phyloP scores from a whole-genome alignment of 2,797 vertebrate genomes.

The Toxotes lorentzi region DNA sequence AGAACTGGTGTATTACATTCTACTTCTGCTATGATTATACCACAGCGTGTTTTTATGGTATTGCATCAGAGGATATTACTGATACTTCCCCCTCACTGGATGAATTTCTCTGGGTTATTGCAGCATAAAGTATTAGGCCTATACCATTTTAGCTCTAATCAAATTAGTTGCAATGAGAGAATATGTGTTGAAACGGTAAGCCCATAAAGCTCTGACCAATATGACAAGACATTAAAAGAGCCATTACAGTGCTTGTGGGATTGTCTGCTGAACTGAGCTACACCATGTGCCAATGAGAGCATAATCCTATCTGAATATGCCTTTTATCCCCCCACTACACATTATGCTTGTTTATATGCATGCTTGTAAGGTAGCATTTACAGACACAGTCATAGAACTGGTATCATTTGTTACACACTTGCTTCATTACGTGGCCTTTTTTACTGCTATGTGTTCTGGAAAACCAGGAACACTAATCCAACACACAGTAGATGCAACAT shows the following conservation, averaged over 20 bases:
- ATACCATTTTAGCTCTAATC: constrained; percentile 52
- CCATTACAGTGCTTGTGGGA: constrained; percentile 33
- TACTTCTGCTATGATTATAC: constrained; percentile 1
- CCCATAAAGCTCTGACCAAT: constrained; percentile 38
- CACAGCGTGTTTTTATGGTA: constrained; percentile 32
- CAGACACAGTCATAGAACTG: not conserved
- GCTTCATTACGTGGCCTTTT: not conserved
- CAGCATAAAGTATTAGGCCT: constrained; percentile 25
- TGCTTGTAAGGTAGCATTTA: constrained; percentile 11
- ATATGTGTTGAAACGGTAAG: constrained; percentile 42
- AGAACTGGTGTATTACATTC: not conserved
- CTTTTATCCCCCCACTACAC: constrained; percentile 12
- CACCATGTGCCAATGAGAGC: constrained; percentile 16
- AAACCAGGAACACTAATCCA: not conserved
- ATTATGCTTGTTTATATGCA: constrained; percentile 3
- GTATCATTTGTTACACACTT: not conserved
- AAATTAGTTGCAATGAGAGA: constrained; percentile 47
- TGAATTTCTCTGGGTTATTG: constrained; percentile 35
- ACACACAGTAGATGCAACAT: not conserved
- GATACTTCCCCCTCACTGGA: constrained; percentile 14
- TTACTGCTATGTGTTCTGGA: not conserved
- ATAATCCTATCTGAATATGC: constrained; percentile 27
- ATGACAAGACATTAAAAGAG: constrained; percentile 48
- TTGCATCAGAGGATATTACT: constrained; percentile 27
- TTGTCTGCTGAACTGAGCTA: constrained; percentile 30